Percentiles rank a stretch among this genome's conserved stretches.
These are phyloP conservation scores for Alectura lathami DNA, from an alignment of 2,113 vertebrate species.

Conservation along the genomic window DNA sequence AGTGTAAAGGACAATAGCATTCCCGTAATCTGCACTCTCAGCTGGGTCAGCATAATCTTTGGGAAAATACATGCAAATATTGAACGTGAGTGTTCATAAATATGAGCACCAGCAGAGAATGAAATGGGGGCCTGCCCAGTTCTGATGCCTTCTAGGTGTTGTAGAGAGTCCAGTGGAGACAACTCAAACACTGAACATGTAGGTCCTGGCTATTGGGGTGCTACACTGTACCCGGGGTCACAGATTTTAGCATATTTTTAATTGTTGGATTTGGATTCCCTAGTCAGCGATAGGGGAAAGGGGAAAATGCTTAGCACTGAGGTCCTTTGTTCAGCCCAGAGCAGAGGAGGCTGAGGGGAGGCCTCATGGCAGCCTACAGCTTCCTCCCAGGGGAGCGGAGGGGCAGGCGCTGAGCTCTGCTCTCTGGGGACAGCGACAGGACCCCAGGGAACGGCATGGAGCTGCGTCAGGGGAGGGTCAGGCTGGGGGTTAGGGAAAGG, in stretches of 20 bases:
- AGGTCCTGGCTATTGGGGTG: background rate
- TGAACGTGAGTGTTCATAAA: background rate
- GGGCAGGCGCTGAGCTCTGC: too few species aligned
- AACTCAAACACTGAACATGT: accelerated
- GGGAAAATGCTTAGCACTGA: accelerated
- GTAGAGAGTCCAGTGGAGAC: background rate
- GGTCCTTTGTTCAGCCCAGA: too few species aligned
- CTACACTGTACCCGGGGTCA: background rate
- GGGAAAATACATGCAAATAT: background rate
- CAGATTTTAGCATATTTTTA: background rate
- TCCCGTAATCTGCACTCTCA: background rate
- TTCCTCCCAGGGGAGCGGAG: too few species aligned
- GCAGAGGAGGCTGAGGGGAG: too few species aligned
- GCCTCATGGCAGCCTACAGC: too few species aligned
- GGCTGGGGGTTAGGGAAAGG: too few species aligned
- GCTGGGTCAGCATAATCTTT: background rate
- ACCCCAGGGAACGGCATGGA: too few species aligned
- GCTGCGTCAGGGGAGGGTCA: too few species aligned
- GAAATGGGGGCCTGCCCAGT: background rate
- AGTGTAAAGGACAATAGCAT: background rate
- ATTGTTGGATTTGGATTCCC: background rate
- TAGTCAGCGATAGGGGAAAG: background rate
- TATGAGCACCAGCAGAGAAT: background rate
- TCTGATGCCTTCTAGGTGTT: background rate
- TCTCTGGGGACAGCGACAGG: too few species aligned